A percentile compares a stretch with the other conserved stretches of the same genome.
Evolutionary conservation across 2,113 vertebrate species (phyloP).

Genomic region (Condylura cristata): DNA sequence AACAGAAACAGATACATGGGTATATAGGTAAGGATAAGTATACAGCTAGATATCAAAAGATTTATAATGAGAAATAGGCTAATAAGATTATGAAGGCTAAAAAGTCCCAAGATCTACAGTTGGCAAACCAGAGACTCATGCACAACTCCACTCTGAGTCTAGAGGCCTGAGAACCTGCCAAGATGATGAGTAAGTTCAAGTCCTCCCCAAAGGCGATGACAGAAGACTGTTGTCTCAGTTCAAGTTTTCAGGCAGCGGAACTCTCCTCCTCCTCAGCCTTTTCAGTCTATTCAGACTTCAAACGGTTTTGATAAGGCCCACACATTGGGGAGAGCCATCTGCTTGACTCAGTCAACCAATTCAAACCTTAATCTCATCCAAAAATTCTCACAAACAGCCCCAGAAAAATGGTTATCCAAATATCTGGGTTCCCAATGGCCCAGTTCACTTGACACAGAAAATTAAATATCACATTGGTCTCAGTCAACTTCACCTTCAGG

Average conservation of each 20-base stretch:
- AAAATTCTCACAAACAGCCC: neutral
- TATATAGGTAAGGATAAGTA: neutral
- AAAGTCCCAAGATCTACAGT: neutral
- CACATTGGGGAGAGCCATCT: neutral
- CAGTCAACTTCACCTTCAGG: neutral
- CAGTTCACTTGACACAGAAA: neutral
- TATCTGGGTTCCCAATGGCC: neutral
- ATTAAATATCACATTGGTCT: neutral
- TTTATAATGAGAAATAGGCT: neutral
- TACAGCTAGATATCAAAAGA: neutral
- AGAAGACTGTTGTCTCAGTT: neutral
- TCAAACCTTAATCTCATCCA: neutral
- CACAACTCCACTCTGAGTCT: neutral
- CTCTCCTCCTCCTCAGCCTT: neutral
- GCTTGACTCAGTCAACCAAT: neutral
- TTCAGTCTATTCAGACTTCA: neutral
- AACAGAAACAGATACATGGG: neutral
- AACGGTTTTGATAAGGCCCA: too few relatives aligned
- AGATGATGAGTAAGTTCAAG: neutral
- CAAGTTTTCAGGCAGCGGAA: neutral
- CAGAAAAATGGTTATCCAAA: neutral
- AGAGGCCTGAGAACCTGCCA: neutral
- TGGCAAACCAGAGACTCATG: neutral
- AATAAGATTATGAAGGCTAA: neutral
- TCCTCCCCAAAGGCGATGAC: neutral